Evolutionary conservation across 2,113 vertebrate genomes (phyloP), one percentile per base, ranked within the genome.

Genomic region (Macrotus californicus): DNA sequence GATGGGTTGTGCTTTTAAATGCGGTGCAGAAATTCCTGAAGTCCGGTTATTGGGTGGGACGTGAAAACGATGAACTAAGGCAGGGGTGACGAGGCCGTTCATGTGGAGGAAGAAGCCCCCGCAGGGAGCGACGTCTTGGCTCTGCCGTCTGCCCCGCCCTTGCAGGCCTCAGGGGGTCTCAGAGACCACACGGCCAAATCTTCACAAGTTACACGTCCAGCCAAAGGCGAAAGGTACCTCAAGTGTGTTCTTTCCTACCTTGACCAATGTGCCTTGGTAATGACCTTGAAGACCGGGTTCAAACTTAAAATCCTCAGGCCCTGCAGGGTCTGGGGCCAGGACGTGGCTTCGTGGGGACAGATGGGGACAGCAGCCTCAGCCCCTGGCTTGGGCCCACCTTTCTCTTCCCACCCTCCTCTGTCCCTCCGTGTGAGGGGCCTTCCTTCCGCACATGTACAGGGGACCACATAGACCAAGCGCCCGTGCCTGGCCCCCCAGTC

Each of bases 321-420:
- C 9, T 13, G 79, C 56, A 29, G 69, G 16, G 34, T 67, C 9
- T 48, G 48, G 7, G 9, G 8, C 7, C 0, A 2, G 1, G 6
- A 36, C 9, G 18, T n/a, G n/a, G 41, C 41, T 2, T 4, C 11
- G 26, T 11, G 31, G 2, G 61, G 15, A 1, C 10, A 21, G 5
- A 15, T 76, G 7, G n/a, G 14, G 6, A 8, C 52, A 7, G 29
- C 0, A 1, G 39, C 8, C 43, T 41, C 50, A 36, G 64, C 1
- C 72, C 41, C 48, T 15, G 69, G 29, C 8, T 36, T 52, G 50
- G 54, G 54, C 15, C 16, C 18, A 10, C 14, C 18, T 56, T 22
- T 56, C 18, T 6, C 56, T 59, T 26, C 56, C 24, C 24, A 11
- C 24, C 56, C 1, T 1, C 8, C 56, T 59, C 56, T 26, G 10